Evolutionary conservation across 2,797 vertebrate species (phyloP), one percentile per base, ranked within the genome.

Genomic region (Epinephelus awoara): DNA sequence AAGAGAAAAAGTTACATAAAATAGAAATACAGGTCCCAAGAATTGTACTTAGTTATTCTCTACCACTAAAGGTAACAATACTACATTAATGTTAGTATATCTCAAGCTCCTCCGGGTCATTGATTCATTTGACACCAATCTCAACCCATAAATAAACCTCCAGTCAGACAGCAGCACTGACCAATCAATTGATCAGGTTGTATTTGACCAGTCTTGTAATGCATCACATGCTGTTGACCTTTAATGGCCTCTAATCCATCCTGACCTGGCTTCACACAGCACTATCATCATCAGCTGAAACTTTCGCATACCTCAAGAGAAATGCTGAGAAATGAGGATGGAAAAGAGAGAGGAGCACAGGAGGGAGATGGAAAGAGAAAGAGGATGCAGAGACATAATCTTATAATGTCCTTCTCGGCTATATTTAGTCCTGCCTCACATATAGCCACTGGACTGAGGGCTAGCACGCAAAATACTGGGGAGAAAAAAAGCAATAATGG

Each of bases 341-440:
- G 82, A 21, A 67, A 79, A 21, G 58, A 79, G 51, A 68, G 62
- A 71, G 34, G 21, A 81, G 44, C 74, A 62, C 38, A 21, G 71
- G 46, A 74, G 73, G 79, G 42, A 68, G 70, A 69, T 42, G 21
- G 46, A 71, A 59, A 9, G 58, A 75, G 76, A 76, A 72, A 78
- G 71, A 77, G 76, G 73, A 85, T 80, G 73, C 69, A 68, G 75
- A 49, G 65, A 81, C 79, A 66, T 92, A 88, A 93, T 93, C 89
- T 78, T 76, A 79, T 92, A 83, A 92, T 77, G 81, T 88, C 85
- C 77, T 79, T 69, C 75, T 75, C 56, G 50, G 84, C 82, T 93
- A 93, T 89, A 91, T 92, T 89, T 93, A 91, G 90, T 61, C n/a
- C 66, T 42, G 77, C 78, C 88, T 88, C 73, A 19, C 77, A 75